Base-by-base conservation (phyloP, 1,140 invertebrate species). In the Geopemphigus sp. region DNA sequence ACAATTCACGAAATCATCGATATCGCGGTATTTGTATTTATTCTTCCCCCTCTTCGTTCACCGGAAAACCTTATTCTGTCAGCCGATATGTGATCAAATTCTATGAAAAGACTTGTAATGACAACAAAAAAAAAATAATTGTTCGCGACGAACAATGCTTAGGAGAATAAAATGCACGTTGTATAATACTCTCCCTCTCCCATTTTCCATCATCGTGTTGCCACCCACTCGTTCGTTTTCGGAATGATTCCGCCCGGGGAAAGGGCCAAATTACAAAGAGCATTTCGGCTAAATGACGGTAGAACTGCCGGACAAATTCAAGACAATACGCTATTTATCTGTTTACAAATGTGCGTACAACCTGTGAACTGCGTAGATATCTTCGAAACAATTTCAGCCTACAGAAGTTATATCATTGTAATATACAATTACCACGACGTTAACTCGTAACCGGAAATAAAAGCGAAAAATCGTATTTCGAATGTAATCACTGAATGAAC, bases 1-100 rank as follows among this genome's bases (percentile, higher is more conserved):
- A 54, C 47, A 72, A 54, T 72, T 72, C 68, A 54, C n/a, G 24
- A 72, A 72, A 72, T 26, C 47, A 50, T 68, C 66, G 66, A 68
- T 68, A 68, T 68, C 66, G 66, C 66, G 22, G 66, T 54, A 54
- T 72, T 72, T n/a, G 68, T 72, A 54, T 54, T 54, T 19, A 54
- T 53, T 54, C 22, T 68, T 24, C 29, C 54, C 29, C 50, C 50
- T 10, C 47, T 45, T 45, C n/a, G n/a, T n/a, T n/a, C n/a, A n/a
- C 39, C n/a, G 14, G 29, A 22, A 50, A 50, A 24, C 24, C 47
- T 57, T 57, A 24, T 50, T 32, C 47, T 17, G 68, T n/a, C 14
- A 17, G 26, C 24, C 24, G 50, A 53, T 22, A 24, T 50, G 45
- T 50, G 66, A 68, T 68, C 39, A 17, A 47, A 68, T 50, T 47